Base-by-base conservation (phyloP, 2,113 vertebrate genomes). In the Nipponia nippon region DNA sequence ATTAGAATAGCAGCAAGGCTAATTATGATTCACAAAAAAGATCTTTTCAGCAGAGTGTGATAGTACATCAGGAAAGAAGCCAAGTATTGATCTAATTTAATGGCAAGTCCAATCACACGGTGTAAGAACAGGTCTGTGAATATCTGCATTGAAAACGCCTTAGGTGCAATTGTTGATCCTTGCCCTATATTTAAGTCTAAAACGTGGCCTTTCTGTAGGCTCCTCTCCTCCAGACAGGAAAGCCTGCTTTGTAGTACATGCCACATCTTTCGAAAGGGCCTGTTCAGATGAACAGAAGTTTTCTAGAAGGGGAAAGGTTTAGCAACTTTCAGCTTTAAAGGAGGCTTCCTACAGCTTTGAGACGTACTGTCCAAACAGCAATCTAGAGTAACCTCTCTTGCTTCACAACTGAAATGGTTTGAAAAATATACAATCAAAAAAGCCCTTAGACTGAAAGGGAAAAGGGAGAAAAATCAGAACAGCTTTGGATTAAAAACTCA, bases 71-170 rank as follows among this genome's bases (percentile, higher is more conserved):
- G 47, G 66, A 95, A 85, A 75, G 70, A 77, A 92, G 77, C 50
- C 94, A 91, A 75, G 22, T 86, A 96, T 91, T 83, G 95, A 96
- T 81, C 38, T 73, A 29, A 83, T 76, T 81, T 63, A 89, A 87
- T 17, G 42, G 63, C 34, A 89, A 72, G 65, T 47, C 50, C 29
- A 58, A 65, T 56, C 56, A 50, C 62, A 53, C 7, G 0, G 17
- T 59, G 5, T 36, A 90, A 36, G 36, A 87, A 81, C 4, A 50
- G 20, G 17, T 59, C 50, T 81, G 40, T 40, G 66, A 72, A 40
- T 34, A 89, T 10, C 47, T 72, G 29, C 78, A 76, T 11, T 56
- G 27, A 58, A 76, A 78, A 70, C 3, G 1, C 13, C 47, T 65
- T 18, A 9, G 40, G 34, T 40, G 11, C 0, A 1, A 61, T 1